Percentiles rank a stretch among this genome's conserved stretches.
These are phyloP conservation scores for Halichoerus grypus DNA, from an alignment of 2,113 vertebrate genomes.

Conservation along the genomic window DNA sequence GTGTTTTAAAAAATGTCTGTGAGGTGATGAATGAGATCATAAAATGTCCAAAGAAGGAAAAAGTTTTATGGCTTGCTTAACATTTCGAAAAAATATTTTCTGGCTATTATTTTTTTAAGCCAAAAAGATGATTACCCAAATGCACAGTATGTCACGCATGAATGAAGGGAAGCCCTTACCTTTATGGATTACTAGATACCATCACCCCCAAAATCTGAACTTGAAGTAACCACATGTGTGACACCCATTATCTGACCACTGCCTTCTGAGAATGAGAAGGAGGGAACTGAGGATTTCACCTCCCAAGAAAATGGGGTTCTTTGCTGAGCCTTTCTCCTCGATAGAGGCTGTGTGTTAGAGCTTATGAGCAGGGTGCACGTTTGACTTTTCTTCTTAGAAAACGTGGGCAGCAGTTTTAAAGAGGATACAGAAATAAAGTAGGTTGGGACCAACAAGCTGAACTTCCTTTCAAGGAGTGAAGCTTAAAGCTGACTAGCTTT, in stretches of 20 bases:
- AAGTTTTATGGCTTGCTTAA: background rate
- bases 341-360: background rate
- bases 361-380: background rate
- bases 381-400: background rate
- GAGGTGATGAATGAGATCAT: background rate
- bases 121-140: background rate
- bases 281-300: background rate
- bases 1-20: slow-evolving; percentile 33
- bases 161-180: background rate
- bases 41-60: slow-evolving; percentile 53
- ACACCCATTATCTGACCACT: background rate
- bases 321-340: background rate
- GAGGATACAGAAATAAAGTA: background rate
- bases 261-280: background rate
- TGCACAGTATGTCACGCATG: background rate
- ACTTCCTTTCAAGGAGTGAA: slow-evolving; percentile 43
- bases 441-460: background rate
- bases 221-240: background rate
- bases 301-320: background rate
- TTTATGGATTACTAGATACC: background rate
- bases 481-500: background rate
- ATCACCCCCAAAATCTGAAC: background rate
- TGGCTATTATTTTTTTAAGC: slow-evolving; percentile 10
- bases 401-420: background rate
- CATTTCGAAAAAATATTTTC: background rate